Conservation (phyloP, 2,888 invertebrate species). For the Nyleta sp. region DNA sequence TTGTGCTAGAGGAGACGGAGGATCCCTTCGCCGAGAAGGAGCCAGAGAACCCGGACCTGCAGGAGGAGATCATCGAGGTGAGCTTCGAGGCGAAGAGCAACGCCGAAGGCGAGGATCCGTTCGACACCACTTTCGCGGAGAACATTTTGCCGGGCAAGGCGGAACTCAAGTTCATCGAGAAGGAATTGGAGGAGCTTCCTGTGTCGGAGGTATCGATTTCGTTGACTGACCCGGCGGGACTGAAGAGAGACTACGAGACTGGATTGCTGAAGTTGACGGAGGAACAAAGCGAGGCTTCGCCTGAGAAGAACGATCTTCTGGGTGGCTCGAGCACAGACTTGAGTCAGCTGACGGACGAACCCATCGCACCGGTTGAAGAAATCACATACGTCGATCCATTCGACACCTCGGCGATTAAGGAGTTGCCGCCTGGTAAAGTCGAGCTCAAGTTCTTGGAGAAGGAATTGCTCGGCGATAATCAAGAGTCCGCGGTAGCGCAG, state of each 20-base stretch:
- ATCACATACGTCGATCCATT: conserved; percentile 91
- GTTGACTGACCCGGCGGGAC: conserved; percentile 86
- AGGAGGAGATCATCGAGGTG: conserved; percentile 78
- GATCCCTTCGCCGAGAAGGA: conserved; percentile 83
- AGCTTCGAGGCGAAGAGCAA: conserved; percentile 78
- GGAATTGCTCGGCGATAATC: conserved; percentile 86
- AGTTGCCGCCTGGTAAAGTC: conserved; percentile 89
- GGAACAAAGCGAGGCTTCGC: conserved; percentile 21
- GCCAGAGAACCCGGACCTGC: conserved; percentile 75
- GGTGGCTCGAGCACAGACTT: conserved; percentile 91
- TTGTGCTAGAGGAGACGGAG: conserved; percentile 75
- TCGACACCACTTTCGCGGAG: conserved; percentile 93
- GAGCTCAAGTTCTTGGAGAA: conserved; percentile 91
- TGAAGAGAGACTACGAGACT: conserved; percentile 78
- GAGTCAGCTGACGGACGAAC: conserved; percentile 87
- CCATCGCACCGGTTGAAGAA: conserved; percentile 86
- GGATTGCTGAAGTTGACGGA: conserved; percentile 71
- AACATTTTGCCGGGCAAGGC: conserved; percentile 88
- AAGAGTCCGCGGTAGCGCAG: too few species aligned
- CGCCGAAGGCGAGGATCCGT: conserved; percentile 89
- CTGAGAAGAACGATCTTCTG: conserved; percentile 85
- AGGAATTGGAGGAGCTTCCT: conserved; percentile 85
- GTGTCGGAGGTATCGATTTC: conserved; percentile 84
- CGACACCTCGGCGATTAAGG: conserved; percentile 90
- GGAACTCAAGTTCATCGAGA: conserved; percentile 85